Percentiles rank a stretch among this genome's conserved stretches.
Conservation (phyloP, 2,113 vertebrate genomes). For the Alosa alosa region DNA sequence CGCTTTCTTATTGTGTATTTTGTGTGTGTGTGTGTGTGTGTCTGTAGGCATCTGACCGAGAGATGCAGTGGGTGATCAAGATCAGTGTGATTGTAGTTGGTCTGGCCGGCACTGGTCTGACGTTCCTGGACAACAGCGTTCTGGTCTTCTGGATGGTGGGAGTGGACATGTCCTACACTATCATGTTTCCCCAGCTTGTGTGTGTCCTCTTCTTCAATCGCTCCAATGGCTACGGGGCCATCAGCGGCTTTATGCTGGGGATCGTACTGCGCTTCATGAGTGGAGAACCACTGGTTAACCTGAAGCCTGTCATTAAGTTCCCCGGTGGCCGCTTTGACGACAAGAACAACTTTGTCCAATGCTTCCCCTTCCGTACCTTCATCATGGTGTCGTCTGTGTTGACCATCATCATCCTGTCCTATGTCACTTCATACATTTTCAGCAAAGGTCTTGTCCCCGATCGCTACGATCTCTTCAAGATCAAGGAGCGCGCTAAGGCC, state of each 20-base stretch:
- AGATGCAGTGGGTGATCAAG: conserved; percentile 78
- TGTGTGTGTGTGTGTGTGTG: not conserved
- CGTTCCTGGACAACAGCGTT: conserved; percentile 73
- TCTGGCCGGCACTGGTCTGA: conserved; percentile 64
- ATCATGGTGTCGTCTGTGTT: conserved; percentile 66
- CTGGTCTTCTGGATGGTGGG: conserved; percentile 82
- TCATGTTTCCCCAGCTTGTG: conserved; percentile 81
- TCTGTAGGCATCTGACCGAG: conserved; percentile 73
- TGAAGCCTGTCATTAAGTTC: conserved; percentile 67
- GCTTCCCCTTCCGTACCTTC: conserved; percentile 75
- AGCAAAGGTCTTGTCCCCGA: conserved; percentile 66
- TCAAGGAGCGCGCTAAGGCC: conserved; percentile 46
- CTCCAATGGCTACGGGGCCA: conserved; percentile 63
- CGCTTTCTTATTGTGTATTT: not conserved
- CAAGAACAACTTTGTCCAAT: conserved; percentile 62
- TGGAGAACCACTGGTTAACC: conserved; percentile 73
- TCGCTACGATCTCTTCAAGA: conserved; percentile 70
- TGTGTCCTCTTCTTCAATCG: conserved; percentile 74
- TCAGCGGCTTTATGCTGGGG: conserved; percentile 63
- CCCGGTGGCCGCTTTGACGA: conserved; percentile 61
- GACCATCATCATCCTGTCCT: conserved; percentile 63
- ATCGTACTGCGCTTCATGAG: conserved; percentile 71
- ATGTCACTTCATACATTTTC: conserved; percentile 64
- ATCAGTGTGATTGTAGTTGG: conserved; percentile 73
- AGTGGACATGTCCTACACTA: conserved; percentile 75